phyloP scores from a whole-genome alignment of 2,797 vertebrate genomes.

The Brotula barbata region DNA sequence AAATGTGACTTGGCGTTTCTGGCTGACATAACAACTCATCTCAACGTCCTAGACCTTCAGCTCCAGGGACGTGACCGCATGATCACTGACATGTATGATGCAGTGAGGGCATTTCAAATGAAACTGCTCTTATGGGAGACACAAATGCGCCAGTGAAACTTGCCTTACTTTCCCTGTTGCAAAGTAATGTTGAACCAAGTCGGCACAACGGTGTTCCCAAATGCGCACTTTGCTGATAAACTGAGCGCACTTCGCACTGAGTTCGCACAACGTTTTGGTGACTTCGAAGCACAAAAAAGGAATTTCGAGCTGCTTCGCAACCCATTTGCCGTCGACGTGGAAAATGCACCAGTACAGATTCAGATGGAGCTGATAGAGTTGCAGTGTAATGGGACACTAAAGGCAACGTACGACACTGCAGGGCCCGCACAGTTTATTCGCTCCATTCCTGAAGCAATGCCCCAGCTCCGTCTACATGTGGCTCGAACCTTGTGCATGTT shows the following conservation, averaged over 20 bases:
- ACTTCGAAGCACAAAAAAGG: constrained; percentile 9
- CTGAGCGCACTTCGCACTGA: not conserved
- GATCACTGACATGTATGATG: constrained; percentile 14
- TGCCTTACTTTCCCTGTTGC: constrained; percentile 19
- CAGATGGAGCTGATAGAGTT: constrained; percentile 22
- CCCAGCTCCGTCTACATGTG: constrained; percentile 6
- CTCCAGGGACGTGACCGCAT: constrained; percentile 2
- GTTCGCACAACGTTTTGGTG: not conserved
- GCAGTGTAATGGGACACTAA: constrained; percentile 17
- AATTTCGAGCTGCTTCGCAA: constrained; percentile 1
- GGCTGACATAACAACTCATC: not conserved
- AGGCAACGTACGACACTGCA: constrained; percentile 14
- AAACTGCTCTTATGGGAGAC: constrained; percentile 18
- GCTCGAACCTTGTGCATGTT: constrained; percentile 15
- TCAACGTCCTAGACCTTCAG: constrained; percentile 3
- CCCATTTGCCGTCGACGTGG: constrained; percentile 10
- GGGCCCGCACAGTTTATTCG: too few species aligned
- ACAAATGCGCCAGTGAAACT: constrained; percentile 13
- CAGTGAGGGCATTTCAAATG: constrained; percentile 17
- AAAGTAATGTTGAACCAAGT: constrained; percentile 3
- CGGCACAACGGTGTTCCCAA: not conserved
- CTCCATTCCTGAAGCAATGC: constrained; percentile 10
- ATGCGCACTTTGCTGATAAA: constrained; percentile 13
- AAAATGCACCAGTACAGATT: constrained; percentile 4
- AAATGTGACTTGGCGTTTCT: not conserved